phyloP scores from a whole-genome alignment of 2,113 vertebrate species.

The Calidris pygmaea region DNA sequence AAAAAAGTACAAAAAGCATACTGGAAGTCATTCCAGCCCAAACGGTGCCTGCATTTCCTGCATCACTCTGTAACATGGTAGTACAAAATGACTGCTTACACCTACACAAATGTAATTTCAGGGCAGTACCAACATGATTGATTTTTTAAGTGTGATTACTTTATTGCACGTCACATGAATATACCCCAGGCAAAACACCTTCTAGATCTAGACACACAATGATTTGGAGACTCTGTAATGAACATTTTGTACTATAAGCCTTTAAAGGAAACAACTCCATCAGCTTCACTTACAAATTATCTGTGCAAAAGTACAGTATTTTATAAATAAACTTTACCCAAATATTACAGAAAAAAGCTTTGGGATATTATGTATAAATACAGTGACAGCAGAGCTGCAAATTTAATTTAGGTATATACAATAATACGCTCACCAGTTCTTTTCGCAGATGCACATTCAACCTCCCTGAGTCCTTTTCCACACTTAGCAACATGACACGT shows the following conservation, averaged over 20 bases:
- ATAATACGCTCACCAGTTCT: neutral
- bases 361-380: conserved; percentile 43
- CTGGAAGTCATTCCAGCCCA: neutral
- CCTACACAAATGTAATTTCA: conserved; percentile 21
- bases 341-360: conserved; percentile 49
- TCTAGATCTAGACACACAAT: conserved; percentile 25
- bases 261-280: conserved; percentile 34
- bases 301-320: conserved; percentile 55
- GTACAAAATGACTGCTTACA: neutral
- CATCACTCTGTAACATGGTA: neutral
- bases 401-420: conserved; percentile 36
- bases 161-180: conserved; percentile 4
- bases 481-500: neutral
- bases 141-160: neutral
- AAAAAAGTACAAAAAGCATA: conserved; percentile 4
- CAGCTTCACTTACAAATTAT: conserved; percentile 46
- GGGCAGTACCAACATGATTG: conserved; percentile 1
- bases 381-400: conserved; percentile 25
- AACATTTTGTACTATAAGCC: conserved; percentile 26
- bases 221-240: conserved; percentile 1
- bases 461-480: conserved; percentile 75
- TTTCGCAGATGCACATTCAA: neutral
- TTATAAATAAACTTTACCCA: conserved; percentile 53
- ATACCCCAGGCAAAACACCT: conserved; percentile 7
- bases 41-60: neutral